Percentiles rank a stretch among this genome's conserved stretches.
phyloP scores from a whole-genome alignment of 92 coral and sea anemone species.

The Umimayanthus chanpuru region DNA sequence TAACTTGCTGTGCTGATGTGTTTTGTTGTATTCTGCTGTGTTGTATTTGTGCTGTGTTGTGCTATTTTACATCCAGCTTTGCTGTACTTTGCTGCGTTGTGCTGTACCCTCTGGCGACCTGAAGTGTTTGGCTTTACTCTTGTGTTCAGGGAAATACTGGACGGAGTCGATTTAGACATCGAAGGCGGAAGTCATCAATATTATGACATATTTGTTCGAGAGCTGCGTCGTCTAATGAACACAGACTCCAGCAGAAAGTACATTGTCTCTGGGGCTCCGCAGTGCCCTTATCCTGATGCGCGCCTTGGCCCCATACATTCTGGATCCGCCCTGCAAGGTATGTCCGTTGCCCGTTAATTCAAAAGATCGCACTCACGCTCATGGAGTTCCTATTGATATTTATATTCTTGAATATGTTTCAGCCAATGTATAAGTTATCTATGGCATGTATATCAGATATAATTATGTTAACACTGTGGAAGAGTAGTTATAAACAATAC shows the following conservation, averaged over 20 bases:
- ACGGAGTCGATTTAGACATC: constrained; percentile 52
- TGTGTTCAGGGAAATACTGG: constrained; percentile 40
- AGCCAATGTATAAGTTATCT: neutral
- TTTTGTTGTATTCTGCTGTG: neutral
- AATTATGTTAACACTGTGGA: neutral
- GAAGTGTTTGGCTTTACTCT: neutral
- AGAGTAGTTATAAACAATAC: too few species aligned
- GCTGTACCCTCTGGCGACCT: neutral
- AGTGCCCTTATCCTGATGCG: constrained; percentile 53
- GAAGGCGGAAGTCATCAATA: constrained; percentile 43
- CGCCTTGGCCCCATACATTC: constrained; percentile 45
- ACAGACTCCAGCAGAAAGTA: constrained; percentile 21
- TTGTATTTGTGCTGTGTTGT: neutral
- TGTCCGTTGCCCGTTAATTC: neutral
- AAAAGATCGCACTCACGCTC: neutral
- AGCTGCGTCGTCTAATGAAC: constrained; percentile 46
- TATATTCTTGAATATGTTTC: too few species aligned
- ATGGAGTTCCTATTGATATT: neutral
- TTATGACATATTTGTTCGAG: constrained; percentile 45
- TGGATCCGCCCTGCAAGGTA: constrained; percentile 39
- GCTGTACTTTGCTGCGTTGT: neutral
- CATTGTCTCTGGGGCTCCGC: constrained; percentile 56
- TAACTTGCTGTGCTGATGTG: neutral
- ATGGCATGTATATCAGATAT: too few species aligned
- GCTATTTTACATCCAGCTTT: too few species aligned